Base-by-base conservation (phyloP, 2,888 invertebrate genomes). In the Siphonodentalium dalli region DNA sequence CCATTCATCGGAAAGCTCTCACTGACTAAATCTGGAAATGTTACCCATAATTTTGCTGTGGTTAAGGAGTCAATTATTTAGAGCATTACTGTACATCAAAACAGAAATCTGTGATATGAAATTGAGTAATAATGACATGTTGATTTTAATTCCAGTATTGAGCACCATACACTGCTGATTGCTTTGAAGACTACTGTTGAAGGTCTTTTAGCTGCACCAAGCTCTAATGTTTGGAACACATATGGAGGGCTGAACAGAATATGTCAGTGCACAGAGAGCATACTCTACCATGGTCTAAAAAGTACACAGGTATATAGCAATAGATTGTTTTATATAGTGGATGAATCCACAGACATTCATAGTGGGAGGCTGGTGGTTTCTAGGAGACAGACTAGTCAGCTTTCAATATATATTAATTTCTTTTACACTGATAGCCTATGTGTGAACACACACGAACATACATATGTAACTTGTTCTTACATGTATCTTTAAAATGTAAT, bases 161-260 rank as follows among this genome's bases (percentile, higher is more conserved):
- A 62, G 26, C 62, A 65, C 15, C 63, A 63, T 45, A 54, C 47
- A 6, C 54, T 77, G 28, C 45, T 77, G 34, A 65, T 68, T 49
- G 69, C 66, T 28, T 46, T 75, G 33, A 77, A 75, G 58, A 62
- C 65, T 6, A 74, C 74, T 1, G 70, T 71, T 9, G 74, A 77
- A 46, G 71, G 75, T 9, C 54, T 77, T 23, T 43, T 77, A 27
- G 72, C 75, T 1, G 68, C 65, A 24, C 71, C 70, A 37, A 68
- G 63, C 13, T 66, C 57, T 37, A 73, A 75, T 63, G 74, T 74
- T 1, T 77, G 77, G 77, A 71, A 64, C 31, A 74, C 69, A 2
- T 75, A 75, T 60, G 77, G 77, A 8, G 75, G 74, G 5, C 58
- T 77, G n/a, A 55, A 61, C 7, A 63, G 75, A 23, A 60, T 75